phyloP scores from a whole-genome alignment of 1,140 invertebrate genomes.

The Holcopasites calliopsidis region DNA sequence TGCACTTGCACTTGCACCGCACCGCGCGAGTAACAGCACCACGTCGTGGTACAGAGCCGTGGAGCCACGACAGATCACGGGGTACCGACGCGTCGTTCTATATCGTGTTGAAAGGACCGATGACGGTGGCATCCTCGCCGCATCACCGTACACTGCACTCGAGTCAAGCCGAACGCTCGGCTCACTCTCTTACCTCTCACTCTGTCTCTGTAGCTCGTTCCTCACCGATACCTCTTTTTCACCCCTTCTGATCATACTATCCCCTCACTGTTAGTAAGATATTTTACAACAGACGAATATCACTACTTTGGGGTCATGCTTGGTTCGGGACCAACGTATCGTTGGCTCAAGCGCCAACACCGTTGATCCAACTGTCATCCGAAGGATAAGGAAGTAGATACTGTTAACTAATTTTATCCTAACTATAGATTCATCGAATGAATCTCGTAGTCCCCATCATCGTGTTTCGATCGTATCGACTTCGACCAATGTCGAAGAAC shows the following conservation, averaged over 20 bases:
- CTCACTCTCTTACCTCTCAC: slow-evolving; percentile 29
- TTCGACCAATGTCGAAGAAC: not conserved
- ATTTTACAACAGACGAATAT: no score
- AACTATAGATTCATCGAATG: no score
- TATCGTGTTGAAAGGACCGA: slow-evolving; percentile 46
- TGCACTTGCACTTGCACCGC: slow-evolving; percentile 64
- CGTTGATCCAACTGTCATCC: slow-evolving; percentile 9
- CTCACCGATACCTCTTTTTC: not conserved
- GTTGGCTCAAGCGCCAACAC: not conserved
- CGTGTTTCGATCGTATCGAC: not conserved
- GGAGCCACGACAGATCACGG: slow-evolving; percentile 58
- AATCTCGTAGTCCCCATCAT: no score
- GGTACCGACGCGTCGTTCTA: slow-evolving; percentile 60
- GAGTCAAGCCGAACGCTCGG: slow-evolving; percentile 38
- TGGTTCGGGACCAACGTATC: slow-evolving; percentile 11
- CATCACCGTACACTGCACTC: slow-evolving; percentile 54
- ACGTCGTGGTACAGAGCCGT: slow-evolving; percentile 47
- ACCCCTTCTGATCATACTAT: not conserved
- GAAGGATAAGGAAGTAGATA: not conserved
- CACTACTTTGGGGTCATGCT: slow-evolving; percentile 4
- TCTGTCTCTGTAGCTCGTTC: not conserved
- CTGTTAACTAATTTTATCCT: not conserved
- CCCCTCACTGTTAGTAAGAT: no score
- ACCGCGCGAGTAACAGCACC: slow-evolving; percentile 25
- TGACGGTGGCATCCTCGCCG: slow-evolving; percentile 53